Conservation (phyloP, 1,140 invertebrate species). For the Penaeus indicus region DNA sequence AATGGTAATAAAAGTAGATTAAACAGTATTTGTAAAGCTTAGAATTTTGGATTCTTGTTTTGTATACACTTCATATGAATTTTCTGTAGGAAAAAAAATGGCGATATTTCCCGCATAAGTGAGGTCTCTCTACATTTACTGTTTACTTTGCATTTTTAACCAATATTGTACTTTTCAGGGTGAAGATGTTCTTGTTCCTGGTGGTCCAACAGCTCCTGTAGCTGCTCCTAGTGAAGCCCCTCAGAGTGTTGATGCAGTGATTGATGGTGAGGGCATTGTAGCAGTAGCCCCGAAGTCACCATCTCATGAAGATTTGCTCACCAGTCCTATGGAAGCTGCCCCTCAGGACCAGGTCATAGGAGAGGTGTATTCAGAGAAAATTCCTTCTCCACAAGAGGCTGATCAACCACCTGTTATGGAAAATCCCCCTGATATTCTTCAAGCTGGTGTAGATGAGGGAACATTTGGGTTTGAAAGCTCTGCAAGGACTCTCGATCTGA, state of each 20-base stretch:
- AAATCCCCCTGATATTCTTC: conserved; percentile 40
- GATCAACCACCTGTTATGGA: conserved; percentile 28
- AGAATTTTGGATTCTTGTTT: too few species aligned
- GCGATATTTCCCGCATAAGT: too few species aligned
- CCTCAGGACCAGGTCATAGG: too few species aligned
- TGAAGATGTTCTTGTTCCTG: conserved; percentile 42
- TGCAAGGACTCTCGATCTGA: not conserved
- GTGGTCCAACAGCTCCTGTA: conserved; percentile 18
- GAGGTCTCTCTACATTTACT: too few species aligned
- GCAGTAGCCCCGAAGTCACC: too few species aligned
- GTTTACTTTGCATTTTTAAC: too few species aligned
- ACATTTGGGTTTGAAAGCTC: not conserved
- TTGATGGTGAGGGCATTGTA: not conserved
- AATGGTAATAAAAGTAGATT: too few species aligned
- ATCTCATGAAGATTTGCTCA: not conserved
- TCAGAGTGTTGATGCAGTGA: too few species aligned
- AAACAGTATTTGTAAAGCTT: too few species aligned
- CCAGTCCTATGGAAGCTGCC: conserved; percentile 3
- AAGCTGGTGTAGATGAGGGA: conserved; percentile 9
- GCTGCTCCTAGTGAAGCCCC: not conserved
- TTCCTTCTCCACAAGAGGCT: not conserved
- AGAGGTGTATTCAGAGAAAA: too few species aligned
- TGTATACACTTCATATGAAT: too few species aligned
- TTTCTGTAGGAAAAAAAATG: too few species aligned
- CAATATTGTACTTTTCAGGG: conserved; percentile 32